Conservation (phyloP, 2,888 invertebrate genomes). For the Argyresthia goedartella region DNA sequence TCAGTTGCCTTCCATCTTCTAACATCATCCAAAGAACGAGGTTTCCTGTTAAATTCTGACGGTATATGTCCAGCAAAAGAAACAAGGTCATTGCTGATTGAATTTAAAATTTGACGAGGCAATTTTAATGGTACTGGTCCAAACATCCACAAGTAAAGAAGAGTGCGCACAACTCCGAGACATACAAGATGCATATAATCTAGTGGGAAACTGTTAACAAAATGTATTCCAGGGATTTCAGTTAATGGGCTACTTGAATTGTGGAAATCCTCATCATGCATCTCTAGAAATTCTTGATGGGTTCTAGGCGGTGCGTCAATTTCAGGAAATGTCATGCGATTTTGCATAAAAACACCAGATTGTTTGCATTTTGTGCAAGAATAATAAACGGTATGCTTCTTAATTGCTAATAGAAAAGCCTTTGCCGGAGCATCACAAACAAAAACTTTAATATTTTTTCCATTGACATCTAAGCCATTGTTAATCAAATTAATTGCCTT, state of each 20-base stretch:
- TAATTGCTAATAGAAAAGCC: constrained; percentile 8
- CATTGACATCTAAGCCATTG: constrained; percentile 2
- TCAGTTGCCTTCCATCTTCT: constrained; percentile 13
- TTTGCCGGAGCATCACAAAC: constrained; percentile 15
- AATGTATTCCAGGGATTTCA: constrained; percentile 6
- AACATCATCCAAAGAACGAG: constrained; percentile 12
- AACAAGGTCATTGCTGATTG: too few species aligned
- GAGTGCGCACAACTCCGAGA: constrained; percentile 4
- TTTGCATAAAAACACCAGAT: constrained; percentile 5
- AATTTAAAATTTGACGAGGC: too few species aligned
- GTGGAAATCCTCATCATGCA: constrained; percentile 11
- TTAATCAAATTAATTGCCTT: constrained; percentile 4
- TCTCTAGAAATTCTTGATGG: constrained; percentile 9
- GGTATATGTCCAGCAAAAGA: constrained; percentile 5
- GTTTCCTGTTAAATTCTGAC: constrained; percentile 12
- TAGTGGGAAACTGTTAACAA: constrained; percentile 11
- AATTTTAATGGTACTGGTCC: too few species aligned
- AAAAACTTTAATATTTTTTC: constrained; percentile 6
- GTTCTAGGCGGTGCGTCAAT: constrained; percentile 8
- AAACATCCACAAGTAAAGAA: too few species aligned
- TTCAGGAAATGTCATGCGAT: constrained; percentile 9
- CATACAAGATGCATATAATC: constrained; percentile 13
- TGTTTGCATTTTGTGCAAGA: constrained; percentile 13
- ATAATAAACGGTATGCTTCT: constrained; percentile 11
- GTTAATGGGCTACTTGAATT: constrained; percentile 5